Base-by-base conservation (phyloP, 2,888 invertebrate species). In the Eubasilissa splendida region DNA sequence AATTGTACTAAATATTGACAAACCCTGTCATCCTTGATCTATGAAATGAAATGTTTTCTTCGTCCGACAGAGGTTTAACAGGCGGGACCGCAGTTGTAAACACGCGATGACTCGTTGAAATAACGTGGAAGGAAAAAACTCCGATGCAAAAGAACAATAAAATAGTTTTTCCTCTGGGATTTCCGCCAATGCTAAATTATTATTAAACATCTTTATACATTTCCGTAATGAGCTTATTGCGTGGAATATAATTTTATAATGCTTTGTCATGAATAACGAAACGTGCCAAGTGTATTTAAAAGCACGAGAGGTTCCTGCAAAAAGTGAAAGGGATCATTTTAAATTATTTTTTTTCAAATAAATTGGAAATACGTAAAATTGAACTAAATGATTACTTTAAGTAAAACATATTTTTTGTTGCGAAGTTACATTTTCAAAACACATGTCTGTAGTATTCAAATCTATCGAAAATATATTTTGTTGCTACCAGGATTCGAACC, bases 171-270 rank as follows among this genome's bases (percentile, higher is more conserved):
- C 7, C 50, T 42, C n/a, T 2, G 66, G 33, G 33, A 63, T 63
- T 22, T 22, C 22, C 8, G 63, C 22, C 63, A 12, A 42, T 42
- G 42, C 42, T n/a, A 66, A 12, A 66, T 42, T n/a, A 66, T 66
- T 66, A 66, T 66, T 66, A 42, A 66, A 66, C 50, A 66, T 66
- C 66, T 66, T 66, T 66, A 42, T 66, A 63, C 50, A 50, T 66
- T 66, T 50, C 50, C 66, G n/a, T 66, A 66, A 66, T 66, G 66
- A 42, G 33, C 42, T 66, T 66, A 66, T 66, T 42, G 66, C 66
- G 66, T 66, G 66, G 42, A 50, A n/a, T 66, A 66, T 66, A 66
- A 66, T 66, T 50, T 66, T 42, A 66, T 12, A 42, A 66, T 42
- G 11, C 4, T 33, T 42, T 42, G 42, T 11, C 66, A 50, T 33